Conservation (phyloP, 2,113 vertebrate genomes). For the Dascyllus trimaculatus region DNA sequence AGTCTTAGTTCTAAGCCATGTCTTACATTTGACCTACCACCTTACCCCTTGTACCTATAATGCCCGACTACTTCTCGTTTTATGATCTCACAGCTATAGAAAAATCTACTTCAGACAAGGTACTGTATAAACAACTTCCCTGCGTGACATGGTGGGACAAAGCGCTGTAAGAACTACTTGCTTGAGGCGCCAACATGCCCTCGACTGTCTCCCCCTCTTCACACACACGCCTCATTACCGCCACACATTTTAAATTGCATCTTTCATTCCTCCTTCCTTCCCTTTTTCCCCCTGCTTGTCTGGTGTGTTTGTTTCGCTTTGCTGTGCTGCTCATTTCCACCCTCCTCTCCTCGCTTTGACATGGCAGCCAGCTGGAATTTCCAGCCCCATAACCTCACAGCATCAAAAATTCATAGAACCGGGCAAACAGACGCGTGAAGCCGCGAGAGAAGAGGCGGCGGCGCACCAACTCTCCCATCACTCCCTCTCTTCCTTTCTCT, state of each 20-base stretch:
- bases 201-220: constrained; percentile 23
- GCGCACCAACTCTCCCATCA: constrained; percentile 54
- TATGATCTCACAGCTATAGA: background rate
- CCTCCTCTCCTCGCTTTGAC: constrained; percentile 61
- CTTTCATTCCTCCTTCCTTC: constrained; percentile 12
- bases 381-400: constrained; percentile 61
- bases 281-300: constrained; percentile 27
- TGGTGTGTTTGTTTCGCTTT: constrained; percentile 60
- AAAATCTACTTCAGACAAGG: background rate
- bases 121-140: background rate
- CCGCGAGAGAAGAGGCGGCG: constrained; percentile 40
- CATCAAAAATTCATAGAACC: constrained; percentile 82
- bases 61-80: constrained; percentile 8
- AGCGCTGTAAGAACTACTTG: constrained; percentile 10
- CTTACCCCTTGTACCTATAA: background rate
- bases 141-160: background rate
- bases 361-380: constrained; percentile 70
- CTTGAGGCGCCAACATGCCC: constrained; percentile 1
- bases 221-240: constrained; percentile 59
- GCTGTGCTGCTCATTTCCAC: constrained; percentile 69
- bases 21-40: background rate
- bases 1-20: too few relatives aligned
- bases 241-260: constrained; percentile 58
- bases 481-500: constrained; percentile 56
- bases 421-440: constrained; percentile 56